Base-by-base conservation (phyloP, 2,797 vertebrate genomes). In the Loriculus beryllinus region DNA sequence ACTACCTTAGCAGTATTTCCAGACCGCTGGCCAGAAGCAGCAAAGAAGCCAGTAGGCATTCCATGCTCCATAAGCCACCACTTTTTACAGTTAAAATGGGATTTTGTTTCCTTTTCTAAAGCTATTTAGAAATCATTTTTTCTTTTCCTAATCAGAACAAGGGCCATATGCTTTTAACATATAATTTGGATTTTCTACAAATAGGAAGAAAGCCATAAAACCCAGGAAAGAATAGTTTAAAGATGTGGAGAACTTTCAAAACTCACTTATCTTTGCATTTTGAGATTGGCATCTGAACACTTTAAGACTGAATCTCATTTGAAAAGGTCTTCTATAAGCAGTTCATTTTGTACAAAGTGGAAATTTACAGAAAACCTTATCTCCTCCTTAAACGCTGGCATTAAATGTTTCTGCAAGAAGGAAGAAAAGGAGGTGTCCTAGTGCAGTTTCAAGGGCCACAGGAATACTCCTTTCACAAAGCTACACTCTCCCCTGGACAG, bases 61-160 rank as follows among this genome's bases (percentile, higher is more conserved):
- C 56, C 62, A 60, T 1, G 3, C 23, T 78, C 45, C 29, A 49
- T 4, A 12, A 57, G 21, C 21, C 48, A 82, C 26, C 2, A 1
- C 56, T 43, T 74, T 91, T 82, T 72, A 49, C 28, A 37, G 56
- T 74, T 64, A 63, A 79, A 92, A 70, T 7, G 29, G 28, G 29
- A 72, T 90, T 92, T 90, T 42, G 65, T 69, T 81, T 84, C 43
- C 40, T 95, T 65, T 92, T 57, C 35, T 79, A 86, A 83, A 88
- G 10, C 67, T 67, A 76, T 56, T 9, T 69, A 71, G 45, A 85
- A 82, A 9, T 59, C 25, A 25, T 57, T 57, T 35, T 67, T 82
- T 63, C 43, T 80, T 82, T 83, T 68, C 19, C 54, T 81, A 47
- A 72, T 43, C 28, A 76, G 56, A 86, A 76, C 6, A 85, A 64